Evolutionary conservation across 2,888 invertebrate species (phyloP).

Genomic region (Brenthis daphne): DNA sequence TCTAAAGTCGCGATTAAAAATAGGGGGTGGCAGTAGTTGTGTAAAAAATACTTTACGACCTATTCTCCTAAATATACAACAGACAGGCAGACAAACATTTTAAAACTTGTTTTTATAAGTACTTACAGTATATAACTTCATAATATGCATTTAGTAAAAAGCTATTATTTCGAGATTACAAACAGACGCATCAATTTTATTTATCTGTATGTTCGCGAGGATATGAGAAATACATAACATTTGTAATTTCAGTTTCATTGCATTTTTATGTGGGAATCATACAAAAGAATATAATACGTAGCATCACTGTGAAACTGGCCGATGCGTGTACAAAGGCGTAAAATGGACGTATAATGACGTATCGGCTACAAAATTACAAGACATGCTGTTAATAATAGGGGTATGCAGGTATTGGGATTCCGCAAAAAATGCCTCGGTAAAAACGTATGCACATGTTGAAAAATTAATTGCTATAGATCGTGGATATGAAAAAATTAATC

Average conservation of each 20-base stretch:
- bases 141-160: too few relatives aligned
- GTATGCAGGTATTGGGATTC: conserved; percentile 14
- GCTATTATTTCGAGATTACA: too few relatives aligned
- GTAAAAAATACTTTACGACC: too few relatives aligned
- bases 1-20: too few relatives aligned
- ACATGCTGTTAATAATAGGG: conserved; percentile 28
- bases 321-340: conserved; percentile 31
- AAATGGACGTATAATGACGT: conserved; percentile 32
- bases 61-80: too few relatives aligned
- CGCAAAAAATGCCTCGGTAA: conserved; percentile 13
- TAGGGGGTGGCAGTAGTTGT: too few relatives aligned
- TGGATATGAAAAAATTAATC: neutral
- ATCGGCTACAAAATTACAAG: conserved; percentile 36
- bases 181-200: too few relatives aligned
- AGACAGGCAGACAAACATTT: too few relatives aligned
- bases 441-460: neutral
- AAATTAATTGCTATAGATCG: neutral
- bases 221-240: conserved; percentile 13
- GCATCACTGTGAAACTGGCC: conserved; percentile 22
- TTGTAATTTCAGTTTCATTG: conserved; percentile 14
- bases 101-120: too few relatives aligned
- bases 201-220: neutral
- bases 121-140: too few relatives aligned
- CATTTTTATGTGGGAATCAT: conserved; percentile 24
- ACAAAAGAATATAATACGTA: conserved; percentile 18